Base-by-base conservation (phyloP, 2,113 vertebrate species). In the Hippotragus niger region DNA sequence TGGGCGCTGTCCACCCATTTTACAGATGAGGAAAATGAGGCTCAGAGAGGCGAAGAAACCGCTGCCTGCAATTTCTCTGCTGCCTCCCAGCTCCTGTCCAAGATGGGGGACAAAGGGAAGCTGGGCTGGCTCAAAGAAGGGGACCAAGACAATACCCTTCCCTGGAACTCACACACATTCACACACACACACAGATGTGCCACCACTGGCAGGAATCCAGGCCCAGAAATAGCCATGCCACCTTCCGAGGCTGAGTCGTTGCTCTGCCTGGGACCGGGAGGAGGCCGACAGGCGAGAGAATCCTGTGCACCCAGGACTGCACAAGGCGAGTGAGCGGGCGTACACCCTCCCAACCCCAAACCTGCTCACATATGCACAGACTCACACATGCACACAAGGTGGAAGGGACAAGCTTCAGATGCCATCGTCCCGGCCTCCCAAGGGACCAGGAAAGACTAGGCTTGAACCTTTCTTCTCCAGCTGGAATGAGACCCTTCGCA, bases 131-230 rank as follows among this genome's bases (percentile, higher is more conserved):
- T 36, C 31, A 5, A 16, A 19, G 47, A 81, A 81, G 47, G 17
- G 76, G n/a, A 36, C 4, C 11, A 23, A 57, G 33, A 76, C 53
- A 17, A 3, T 15, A 76, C 17, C 53, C 14, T 7, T 25, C 81
- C 12, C 33, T 33, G 8, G 64, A 33, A 40, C 33, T 5, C 53
- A 9, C 50, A 2, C 25, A 14, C 47, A 19, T 7, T 0, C 33
- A 13, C 40, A 3, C 21, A 27, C 11, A 7, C 45, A 17, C 12
- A 9, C 3, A 1, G 58, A 9, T 13, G 25, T 40, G 23, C 84
- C 53, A 10, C 82, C 23, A 2, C 60, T 95, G 95, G 91, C 97
- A 52, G 52, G n/a, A 36, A 43, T 74, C 87, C 93, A 96, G 93
- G 52, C 78, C 92, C 16, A 0, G 95, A 92, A 96, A 94, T 25